Percentiles rank a stretch among this genome's conserved stretches.
Evolutionary conservation across 2,888 invertebrate genomes (phyloP).

Genomic region (Apodemia duryi): DNA sequence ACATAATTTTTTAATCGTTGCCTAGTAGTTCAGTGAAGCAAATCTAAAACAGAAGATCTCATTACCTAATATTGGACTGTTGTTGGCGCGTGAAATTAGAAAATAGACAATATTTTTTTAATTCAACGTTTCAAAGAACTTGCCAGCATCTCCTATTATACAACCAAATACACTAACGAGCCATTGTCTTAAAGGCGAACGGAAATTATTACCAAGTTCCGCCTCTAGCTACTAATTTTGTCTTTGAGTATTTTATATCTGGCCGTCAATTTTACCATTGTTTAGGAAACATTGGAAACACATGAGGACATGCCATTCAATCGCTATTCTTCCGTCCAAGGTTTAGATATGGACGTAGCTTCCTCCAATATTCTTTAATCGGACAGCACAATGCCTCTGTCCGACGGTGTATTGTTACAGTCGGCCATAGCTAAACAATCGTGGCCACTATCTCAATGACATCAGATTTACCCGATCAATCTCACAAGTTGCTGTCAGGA

Average conservation of each 20-base stretch:
- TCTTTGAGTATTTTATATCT: constrained; percentile 30
- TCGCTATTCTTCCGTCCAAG: constrained; percentile 63
- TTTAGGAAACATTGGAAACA: constrained; percentile 33
- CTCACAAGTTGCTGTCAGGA: constrained; percentile 30
- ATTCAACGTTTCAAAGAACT: constrained; percentile 25
- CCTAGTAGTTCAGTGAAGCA: constrained; percentile 16
- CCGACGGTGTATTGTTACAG: constrained; percentile 51
- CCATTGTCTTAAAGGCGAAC: constrained; percentile 45
- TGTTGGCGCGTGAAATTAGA: constrained; percentile 38
- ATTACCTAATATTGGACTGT: constrained; percentile 35
- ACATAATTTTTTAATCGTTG: not conserved
- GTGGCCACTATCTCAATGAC: constrained; percentile 66
- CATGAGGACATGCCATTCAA: constrained; percentile 34
- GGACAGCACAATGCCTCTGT: constrained; percentile 64
- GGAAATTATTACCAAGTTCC: constrained; percentile 52
- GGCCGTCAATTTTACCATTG: constrained; percentile 34
- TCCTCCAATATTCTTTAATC: constrained; percentile 59
- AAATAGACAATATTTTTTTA: constrained; percentile 32
- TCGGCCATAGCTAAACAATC: constrained; percentile 44
- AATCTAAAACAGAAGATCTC: constrained; percentile 26
- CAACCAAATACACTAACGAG: constrained; percentile 41
- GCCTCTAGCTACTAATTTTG: constrained; percentile 44
- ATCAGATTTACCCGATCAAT: constrained; percentile 54
- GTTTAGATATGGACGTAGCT: constrained; percentile 58
- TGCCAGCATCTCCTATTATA: constrained; percentile 36